Percentiles rank a stretch among this genome's conserved stretches.
Evolutionary conservation across 2,113 vertebrate species (phyloP).

Genomic region (Zapornia atra): DNA sequence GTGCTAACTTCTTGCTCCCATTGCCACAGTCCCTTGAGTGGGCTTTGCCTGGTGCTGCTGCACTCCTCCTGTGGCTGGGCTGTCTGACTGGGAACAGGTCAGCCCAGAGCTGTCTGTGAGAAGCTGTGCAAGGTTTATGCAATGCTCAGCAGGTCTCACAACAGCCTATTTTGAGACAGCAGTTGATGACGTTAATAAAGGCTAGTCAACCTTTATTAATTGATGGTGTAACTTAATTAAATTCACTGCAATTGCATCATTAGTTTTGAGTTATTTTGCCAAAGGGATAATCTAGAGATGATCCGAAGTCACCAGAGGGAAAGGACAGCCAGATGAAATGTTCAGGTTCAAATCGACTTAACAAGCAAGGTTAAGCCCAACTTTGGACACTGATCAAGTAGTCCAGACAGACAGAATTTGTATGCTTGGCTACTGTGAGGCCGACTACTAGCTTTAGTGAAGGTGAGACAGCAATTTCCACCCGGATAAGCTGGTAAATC

Average conservation of each 20-base stretch:
- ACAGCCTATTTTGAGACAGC: not conserved
- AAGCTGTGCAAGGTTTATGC: not conserved
- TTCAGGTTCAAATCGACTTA: not conserved
- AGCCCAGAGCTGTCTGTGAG: accelerated
- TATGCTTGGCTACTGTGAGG: not conserved
- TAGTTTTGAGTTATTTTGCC: not conserved
- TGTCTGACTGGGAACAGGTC: not conserved
- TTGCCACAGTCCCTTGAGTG: accelerated
- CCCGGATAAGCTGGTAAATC: not conserved
- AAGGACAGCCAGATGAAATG: not conserved
- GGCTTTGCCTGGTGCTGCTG: accelerated
- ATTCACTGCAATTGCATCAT: not conserved
- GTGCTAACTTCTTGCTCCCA: not conserved
- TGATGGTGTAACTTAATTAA: not conserved
- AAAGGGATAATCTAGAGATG: not conserved
- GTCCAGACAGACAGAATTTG: not conserved
- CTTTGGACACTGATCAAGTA: not conserved
- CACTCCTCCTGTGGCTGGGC: accelerated
- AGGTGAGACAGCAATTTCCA: not conserved
- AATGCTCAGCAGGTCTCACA: not conserved
- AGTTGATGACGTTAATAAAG: not conserved
- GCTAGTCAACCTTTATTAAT: not conserved
- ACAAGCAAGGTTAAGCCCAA: not conserved
- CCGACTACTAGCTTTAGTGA: not conserved
- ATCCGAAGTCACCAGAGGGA: not conserved